phyloP scores from a whole-genome alignment of 2,113 vertebrate species.

The Perca schrenkii region DNA sequence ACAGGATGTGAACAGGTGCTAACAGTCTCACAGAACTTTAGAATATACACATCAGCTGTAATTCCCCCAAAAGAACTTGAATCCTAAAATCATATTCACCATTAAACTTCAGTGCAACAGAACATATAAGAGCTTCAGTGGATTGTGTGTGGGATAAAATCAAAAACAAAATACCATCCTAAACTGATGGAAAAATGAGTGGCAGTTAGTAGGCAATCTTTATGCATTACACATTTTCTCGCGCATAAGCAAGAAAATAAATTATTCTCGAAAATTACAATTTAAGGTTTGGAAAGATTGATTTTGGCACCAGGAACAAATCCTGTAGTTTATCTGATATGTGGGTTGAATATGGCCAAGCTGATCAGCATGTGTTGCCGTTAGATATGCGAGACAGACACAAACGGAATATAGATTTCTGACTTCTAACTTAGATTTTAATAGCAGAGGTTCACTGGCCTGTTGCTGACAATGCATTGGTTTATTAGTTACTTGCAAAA shows the following conservation, averaged over 20 bases:
- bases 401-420: constrained; percentile 31
- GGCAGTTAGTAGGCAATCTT: neutral
- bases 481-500: neutral
- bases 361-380: constrained; percentile 43
- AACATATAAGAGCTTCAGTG: neutral
- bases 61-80: neutral
- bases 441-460: neutral
- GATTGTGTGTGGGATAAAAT: neutral
- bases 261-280: neutral
- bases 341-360: constrained; percentile 41
- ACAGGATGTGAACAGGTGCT: constrained; percentile 78
- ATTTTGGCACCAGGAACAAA: constrained; percentile 3
- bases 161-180: neutral
- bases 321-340: constrained; percentile 9
- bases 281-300: neutral
- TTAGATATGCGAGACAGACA: constrained; percentile 45
- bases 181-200: constrained; percentile 8
- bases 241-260: neutral
- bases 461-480: neutral
- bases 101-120: neutral
- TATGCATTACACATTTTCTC: constrained; percentile 8
- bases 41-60: constrained; percentile 8
- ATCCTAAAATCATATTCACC: constrained; percentile 14
- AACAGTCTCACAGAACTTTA: constrained; percentile 27
- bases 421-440: neutral